Evolutionary conservation across 2,113 vertebrate species (phyloP).

Genomic region (Zonotrichia leucophrys): DNA sequence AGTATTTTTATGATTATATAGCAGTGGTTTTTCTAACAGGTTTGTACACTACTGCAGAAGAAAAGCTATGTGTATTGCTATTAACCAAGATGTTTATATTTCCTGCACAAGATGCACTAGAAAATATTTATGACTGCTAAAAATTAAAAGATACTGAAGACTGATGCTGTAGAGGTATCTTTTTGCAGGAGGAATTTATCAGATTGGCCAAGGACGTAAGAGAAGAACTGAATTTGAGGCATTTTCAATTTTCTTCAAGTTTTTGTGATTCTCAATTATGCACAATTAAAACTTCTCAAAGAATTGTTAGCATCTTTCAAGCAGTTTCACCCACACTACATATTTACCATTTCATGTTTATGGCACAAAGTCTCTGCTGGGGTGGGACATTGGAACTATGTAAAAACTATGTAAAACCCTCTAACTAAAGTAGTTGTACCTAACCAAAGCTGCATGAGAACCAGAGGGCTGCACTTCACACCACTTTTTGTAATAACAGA

Average conservation of each 20-base stretch:
- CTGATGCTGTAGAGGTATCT: not conserved
- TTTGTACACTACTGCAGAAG: not conserved
- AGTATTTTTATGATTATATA: not conserved
- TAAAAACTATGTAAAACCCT: not conserved
- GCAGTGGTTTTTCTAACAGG: not conserved
- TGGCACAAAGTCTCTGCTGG: not conserved
- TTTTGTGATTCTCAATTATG: not conserved
- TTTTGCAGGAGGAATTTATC: not conserved
- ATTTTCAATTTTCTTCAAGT: not conserved
- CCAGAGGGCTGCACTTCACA: not conserved
- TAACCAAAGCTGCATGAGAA: not conserved
- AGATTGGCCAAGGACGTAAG: not conserved
- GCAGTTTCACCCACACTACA: not conserved
- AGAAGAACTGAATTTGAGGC: not conserved
- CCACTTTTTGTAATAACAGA: not conserved
- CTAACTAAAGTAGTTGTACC: not conserved
- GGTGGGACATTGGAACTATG: not conserved
- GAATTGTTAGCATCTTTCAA: not conserved
- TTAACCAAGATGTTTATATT: not conserved
- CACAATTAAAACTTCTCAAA: not conserved
- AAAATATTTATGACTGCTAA: not conserved
- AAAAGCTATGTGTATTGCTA: not conserved
- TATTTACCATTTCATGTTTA: not conserved
- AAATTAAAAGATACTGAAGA: not conserved
- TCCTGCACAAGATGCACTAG: not conserved